phyloP scores from a whole-genome alignment of 2,888 invertebrate genomes.

The Alsophila aescularia region DNA sequence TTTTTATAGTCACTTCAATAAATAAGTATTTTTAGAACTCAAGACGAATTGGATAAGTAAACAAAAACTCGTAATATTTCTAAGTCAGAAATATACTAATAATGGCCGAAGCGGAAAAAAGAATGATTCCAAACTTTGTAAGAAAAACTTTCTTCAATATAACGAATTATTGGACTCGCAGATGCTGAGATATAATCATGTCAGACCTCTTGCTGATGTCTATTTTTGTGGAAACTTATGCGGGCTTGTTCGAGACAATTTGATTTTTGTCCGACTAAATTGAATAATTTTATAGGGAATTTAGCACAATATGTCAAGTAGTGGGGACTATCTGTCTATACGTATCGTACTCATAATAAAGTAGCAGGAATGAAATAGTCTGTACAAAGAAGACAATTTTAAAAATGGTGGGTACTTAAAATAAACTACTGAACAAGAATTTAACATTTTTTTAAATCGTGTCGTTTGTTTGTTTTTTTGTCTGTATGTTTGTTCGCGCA shows the following conservation, averaged over 20 bases:
- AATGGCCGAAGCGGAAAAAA: slow-evolving; percentile 66
- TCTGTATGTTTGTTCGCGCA: no score
- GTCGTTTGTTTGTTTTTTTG: no score
- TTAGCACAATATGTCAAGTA: slow-evolving; percentile 29
- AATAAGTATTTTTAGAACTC: slow-evolving; percentile 33
- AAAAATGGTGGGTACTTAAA: no score
- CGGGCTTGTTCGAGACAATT: slow-evolving; percentile 41
- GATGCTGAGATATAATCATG: slow-evolving; percentile 63
- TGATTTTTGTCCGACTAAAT: slow-evolving; percentile 52
- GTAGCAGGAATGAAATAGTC: no score
- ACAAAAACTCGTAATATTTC: slow-evolving; percentile 52
- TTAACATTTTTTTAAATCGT: no score
- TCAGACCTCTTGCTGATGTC: slow-evolving; percentile 67
- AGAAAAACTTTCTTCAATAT: slow-evolving; percentile 75
- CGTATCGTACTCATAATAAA: no score
- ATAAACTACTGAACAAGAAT: no score
- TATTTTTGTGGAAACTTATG: slow-evolving; percentile 51
- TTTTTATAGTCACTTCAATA: slow-evolving; percentile 1
- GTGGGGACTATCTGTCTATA: background rate
- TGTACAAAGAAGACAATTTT: no score
- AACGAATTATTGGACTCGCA: slow-evolving; percentile 78
- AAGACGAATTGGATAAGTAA: slow-evolving; percentile 37
- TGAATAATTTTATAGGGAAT: slow-evolving; percentile 48
- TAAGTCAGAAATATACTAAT: slow-evolving; percentile 70
- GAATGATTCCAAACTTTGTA: slow-evolving; percentile 69